These are phyloP conservation scores for Hyphantria cunea DNA, from an alignment of 1,140 invertebrate species.

Conservation along the genomic window DNA sequence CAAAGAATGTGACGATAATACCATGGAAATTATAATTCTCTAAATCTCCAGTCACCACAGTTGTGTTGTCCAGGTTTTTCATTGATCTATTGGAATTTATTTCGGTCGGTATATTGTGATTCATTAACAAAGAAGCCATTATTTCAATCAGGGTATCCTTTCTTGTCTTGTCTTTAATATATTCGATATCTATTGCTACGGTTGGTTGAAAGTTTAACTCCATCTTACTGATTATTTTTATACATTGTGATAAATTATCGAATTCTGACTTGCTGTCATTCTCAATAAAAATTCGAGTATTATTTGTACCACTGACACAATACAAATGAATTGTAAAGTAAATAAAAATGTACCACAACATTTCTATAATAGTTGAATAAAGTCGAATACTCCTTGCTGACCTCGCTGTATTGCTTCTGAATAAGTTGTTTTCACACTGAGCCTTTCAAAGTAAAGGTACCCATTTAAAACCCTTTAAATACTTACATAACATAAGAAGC, in stretches of 20 bases:
- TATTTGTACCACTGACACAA: no score
- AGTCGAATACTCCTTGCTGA: no score
- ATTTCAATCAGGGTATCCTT: neutral
- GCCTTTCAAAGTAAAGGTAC: no score
- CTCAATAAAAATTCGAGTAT: no score
- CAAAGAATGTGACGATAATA: constrained; percentile 33
- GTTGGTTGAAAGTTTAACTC: neutral
- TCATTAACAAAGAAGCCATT: neutral
- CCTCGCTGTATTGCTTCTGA: no score
- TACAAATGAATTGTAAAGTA: no score
- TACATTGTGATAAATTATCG: neutral
- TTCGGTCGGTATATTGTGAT: neutral
- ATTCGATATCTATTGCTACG: neutral
- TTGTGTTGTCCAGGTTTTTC: neutral
- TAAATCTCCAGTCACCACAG: constrained; percentile 14
- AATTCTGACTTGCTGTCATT: no score
- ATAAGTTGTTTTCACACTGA: no score
- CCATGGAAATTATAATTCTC: constrained; percentile 16
- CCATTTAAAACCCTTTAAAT: no score
- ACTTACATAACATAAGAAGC: no score
- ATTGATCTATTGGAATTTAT: neutral
- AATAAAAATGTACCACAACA: no score
- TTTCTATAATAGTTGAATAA: no score
- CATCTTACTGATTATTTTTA: neutral
- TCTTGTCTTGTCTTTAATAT: neutral